A percentile compares a stretch with the other conserved stretches of the same genome.
phyloP scores from a whole-genome alignment of 2,797 vertebrate genomes.

The Poecile montanus region DNA sequence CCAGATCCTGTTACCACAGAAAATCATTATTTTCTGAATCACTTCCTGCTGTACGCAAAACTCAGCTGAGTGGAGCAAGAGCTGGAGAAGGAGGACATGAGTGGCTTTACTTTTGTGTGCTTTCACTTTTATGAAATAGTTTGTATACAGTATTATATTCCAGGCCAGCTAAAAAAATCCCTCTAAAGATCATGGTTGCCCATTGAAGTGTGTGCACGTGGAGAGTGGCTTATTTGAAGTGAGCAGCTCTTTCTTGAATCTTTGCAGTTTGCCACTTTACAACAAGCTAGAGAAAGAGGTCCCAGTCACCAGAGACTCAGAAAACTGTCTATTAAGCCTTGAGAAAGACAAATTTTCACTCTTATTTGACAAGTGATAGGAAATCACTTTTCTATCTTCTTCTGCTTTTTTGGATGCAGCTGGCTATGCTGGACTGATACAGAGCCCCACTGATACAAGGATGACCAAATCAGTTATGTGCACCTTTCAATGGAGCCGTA shows the following conservation, averaged over 20 bases:
- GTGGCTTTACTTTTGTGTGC: background rate
- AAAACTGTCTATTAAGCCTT: background rate
- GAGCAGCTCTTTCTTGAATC: background rate
- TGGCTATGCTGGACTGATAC: rapidly evolving
- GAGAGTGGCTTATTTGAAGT: background rate
- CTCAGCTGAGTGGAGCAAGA: background rate
- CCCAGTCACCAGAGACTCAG: background rate
- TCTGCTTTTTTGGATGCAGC: background rate
- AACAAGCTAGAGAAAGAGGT: background rate
- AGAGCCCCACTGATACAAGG: background rate
- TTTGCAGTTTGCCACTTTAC: background rate
- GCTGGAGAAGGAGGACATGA: background rate
- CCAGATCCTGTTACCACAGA: background rate
- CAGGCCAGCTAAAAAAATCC: background rate
- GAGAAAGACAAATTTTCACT: background rate
- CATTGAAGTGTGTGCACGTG: background rate
- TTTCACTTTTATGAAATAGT: background rate
- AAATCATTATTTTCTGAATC: conserved; percentile 42
- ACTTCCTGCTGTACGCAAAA: background rate
- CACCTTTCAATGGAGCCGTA: background rate
- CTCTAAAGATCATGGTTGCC: background rate
- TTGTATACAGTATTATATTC: background rate
- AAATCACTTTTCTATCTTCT: background rate
- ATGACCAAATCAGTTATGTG: rapidly evolving
- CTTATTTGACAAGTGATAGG: background rate